Conservation (phyloP, 2,888 invertebrate genomes). For the Orthosia gothica region DNA sequence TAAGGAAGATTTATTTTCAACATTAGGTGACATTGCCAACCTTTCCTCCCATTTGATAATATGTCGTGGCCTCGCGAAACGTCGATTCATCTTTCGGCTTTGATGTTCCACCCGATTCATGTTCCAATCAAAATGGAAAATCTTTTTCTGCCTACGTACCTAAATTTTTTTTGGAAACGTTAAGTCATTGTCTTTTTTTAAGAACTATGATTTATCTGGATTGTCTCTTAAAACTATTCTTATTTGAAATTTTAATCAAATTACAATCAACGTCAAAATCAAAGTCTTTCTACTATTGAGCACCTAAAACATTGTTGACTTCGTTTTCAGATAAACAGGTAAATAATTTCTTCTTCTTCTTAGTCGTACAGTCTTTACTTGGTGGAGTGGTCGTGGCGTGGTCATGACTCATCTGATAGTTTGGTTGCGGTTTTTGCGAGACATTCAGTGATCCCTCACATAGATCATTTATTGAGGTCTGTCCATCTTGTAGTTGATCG, state of each 20-base stretch:
- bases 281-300: too few species aligned
- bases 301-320: too few species aligned
- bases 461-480: too few species aligned
- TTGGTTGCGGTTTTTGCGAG: too few species aligned
- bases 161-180: background rate
- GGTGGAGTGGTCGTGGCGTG: too few species aligned
- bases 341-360: too few species aligned
- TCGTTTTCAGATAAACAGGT: too few species aligned
- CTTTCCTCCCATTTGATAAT: conserved; percentile 1
- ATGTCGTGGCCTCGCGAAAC: background rate
- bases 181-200: background rate
- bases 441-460: too few species aligned
- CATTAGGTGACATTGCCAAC: conserved; percentile 1
- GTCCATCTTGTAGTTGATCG: too few species aligned
- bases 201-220: background rate
- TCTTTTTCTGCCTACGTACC: background rate
- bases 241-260: background rate
- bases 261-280: background rate
- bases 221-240: background rate
- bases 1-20: conserved; percentile 34
- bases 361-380: too few species aligned
- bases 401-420: too few species aligned
- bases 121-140: conserved; percentile 25
- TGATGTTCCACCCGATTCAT: conserved; percentile 40
- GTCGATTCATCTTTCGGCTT: conserved; percentile 30